Percentiles rank a stretch among this genome's conserved stretches.
phyloP scores from a whole-genome alignment of 2,888 invertebrate species.

The Pterobdella sp. region DNA sequence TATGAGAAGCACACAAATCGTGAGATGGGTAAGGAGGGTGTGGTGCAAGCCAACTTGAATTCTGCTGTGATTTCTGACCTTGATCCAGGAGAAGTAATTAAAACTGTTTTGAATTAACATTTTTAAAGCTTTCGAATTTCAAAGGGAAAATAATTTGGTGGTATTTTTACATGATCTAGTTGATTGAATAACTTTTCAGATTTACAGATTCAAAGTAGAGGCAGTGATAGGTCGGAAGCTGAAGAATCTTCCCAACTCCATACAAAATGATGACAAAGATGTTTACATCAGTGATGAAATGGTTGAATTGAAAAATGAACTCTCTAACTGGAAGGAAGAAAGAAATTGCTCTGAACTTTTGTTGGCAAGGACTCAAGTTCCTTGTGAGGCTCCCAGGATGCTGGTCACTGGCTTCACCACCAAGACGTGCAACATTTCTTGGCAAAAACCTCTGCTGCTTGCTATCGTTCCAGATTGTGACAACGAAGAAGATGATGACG shows the following conservation, averaged over 20 bases:
- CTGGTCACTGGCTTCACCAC: slow-evolving; percentile 46
- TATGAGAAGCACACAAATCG: slow-evolving; percentile 35
- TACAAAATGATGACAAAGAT: slow-evolving; percentile 29
- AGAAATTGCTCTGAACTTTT: slow-evolving; percentile 40
- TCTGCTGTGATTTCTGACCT: slow-evolving; percentile 45
- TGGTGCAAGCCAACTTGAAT: slow-evolving; percentile 28
- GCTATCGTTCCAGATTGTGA: slow-evolving; percentile 45
- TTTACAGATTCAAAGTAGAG: slow-evolving; percentile 49
- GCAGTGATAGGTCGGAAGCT: slow-evolving; percentile 50
- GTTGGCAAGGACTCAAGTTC: slow-evolving; percentile 47
- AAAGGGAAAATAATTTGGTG: no score
- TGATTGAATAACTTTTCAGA: slow-evolving; percentile 28
- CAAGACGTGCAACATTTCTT: slow-evolving; percentile 47
- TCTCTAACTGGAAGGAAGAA: slow-evolving; percentile 4
- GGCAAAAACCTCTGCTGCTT: slow-evolving; percentile 50
- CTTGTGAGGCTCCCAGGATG: slow-evolving; percentile 47
- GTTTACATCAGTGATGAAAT: slow-evolving; percentile 41
- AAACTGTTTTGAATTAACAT: no score
- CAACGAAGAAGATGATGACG: slow-evolving; percentile 26
- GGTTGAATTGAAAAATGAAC: slow-evolving; percentile 45
- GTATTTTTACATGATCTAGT: no score
- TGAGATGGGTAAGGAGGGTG: slow-evolving; percentile 13
- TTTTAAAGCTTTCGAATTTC: no score
- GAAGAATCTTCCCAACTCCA: not conserved
- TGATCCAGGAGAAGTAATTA: slow-evolving; percentile 43